phyloP scores from a whole-genome alignment of 2,113 vertebrate species.

The Apodemus sylvaticus region DNA sequence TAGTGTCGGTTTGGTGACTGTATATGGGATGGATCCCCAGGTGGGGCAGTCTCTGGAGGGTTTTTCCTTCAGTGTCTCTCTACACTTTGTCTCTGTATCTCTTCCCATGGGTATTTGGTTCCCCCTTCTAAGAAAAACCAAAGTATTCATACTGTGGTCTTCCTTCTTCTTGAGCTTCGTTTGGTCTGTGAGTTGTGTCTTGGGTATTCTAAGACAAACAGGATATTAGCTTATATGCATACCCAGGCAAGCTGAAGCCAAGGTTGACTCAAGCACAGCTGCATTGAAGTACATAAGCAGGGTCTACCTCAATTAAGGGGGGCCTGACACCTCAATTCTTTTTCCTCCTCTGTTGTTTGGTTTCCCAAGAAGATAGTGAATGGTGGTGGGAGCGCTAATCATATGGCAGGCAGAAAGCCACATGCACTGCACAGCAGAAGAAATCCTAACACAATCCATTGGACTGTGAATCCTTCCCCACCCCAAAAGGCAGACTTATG shows the following conservation, averaged over 20 bases:
- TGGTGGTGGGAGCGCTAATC: background rate
- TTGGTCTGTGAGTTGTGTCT: no score
- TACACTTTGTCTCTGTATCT: no score
- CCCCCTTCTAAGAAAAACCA: no score
- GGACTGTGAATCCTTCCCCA: background rate
- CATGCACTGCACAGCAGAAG: background rate
- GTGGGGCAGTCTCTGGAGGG: no score
- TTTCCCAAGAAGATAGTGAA: background rate
- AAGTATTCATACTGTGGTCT: no score
- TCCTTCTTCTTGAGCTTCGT: no score
- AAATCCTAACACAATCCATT: background rate
- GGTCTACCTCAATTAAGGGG: background rate
- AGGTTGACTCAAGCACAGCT: background rate
- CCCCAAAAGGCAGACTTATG: background rate
- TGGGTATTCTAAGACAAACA: no score
- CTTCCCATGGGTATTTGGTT: no score
- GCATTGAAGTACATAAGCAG: background rate
- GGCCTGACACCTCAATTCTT: background rate
- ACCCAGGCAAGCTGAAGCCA: background rate
- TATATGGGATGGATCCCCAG: no score
- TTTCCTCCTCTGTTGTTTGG: background rate
- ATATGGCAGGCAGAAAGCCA: background rate
- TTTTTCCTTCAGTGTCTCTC: no score
- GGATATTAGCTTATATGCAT: background rate
- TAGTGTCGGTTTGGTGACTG: no score